phyloP scores from a whole-genome alignment of 1,140 invertebrate genomes.

The Protaetia brevitarsis region DNA sequence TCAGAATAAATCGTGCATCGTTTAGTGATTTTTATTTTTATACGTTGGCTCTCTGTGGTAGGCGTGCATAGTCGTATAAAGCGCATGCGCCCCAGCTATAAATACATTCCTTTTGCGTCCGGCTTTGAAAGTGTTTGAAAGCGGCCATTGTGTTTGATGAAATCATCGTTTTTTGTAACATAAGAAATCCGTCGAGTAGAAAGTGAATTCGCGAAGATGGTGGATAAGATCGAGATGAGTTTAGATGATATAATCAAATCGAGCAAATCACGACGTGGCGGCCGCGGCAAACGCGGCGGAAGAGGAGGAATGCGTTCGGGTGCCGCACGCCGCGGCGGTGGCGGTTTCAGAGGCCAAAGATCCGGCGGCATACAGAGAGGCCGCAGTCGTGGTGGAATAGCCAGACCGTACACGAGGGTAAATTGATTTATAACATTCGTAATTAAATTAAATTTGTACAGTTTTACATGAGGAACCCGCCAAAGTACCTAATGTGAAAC shows the following conservation, averaged over 20 bases:
- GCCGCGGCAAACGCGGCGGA: slow-evolving; percentile 50
- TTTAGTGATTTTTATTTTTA: too few relatives aligned
- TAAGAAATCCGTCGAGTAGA: too few relatives aligned
- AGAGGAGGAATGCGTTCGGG: slow-evolving; percentile 34
- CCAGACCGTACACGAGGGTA: slow-evolving; percentile 69
- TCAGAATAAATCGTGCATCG: too few relatives aligned
- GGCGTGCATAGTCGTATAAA: too few relatives aligned
- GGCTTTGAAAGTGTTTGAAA: too few relatives aligned
- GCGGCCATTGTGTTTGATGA: too few relatives aligned
- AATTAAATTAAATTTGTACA: too few relatives aligned
- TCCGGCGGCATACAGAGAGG: slow-evolving; percentile 57
- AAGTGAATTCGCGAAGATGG: slow-evolving; percentile 55
- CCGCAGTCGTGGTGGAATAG: slow-evolving; percentile 63
- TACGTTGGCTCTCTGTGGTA: too few relatives aligned
- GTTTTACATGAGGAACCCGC: slow-evolving; percentile 26
- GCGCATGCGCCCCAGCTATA: too few relatives aligned
- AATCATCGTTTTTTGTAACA: too few relatives aligned
- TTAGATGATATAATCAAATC: slow-evolving; percentile 94
- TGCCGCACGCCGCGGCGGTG: slow-evolving; percentile 48
- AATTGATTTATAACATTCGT: slow-evolving; percentile 33
- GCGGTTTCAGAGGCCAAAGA: slow-evolving; percentile 49
- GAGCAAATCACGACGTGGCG: slow-evolving; percentile 52
- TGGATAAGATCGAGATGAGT: slow-evolving; percentile 93
- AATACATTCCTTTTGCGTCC: too few relatives aligned
- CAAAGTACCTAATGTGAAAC: slow-evolving; percentile 24